These are phyloP conservation scores for Nothobranchius furzeri DNA, from an alignment of 2,113 vertebrate genomes.

Conservation along the genomic window DNA sequence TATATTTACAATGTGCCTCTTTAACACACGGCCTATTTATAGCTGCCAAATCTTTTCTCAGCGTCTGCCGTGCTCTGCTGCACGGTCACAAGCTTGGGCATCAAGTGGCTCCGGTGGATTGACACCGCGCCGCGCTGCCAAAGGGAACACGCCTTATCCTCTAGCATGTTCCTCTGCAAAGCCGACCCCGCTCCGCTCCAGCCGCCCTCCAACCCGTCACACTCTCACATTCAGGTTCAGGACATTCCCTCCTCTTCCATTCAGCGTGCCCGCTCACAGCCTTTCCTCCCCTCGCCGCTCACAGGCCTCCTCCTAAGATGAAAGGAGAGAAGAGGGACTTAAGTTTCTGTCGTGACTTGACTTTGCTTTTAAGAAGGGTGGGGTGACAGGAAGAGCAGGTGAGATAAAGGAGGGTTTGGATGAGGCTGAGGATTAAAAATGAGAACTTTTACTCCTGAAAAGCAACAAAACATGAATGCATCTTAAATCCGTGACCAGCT, in stretches of 20 bases:
- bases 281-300: constrained; percentile 17
- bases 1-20: constrained; percentile 75
- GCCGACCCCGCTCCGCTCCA: constrained; percentile 28
- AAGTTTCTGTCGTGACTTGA: constrained; percentile 31
- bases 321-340: constrained; percentile 32
- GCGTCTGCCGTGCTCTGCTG: constrained; percentile 57
- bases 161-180: constrained; percentile 54
- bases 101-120: constrained; percentile 70
- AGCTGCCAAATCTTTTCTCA: constrained; percentile 76
- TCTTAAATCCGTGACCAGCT: no score
- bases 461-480: not conserved
- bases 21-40: constrained; percentile 75
- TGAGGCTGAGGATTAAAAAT: constrained; percentile 12
- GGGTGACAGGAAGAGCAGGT: constrained; percentile 13
- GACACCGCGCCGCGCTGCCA: constrained; percentile 57
- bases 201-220: constrained; percentile 27
- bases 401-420: constrained; percentile 19
- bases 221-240: constrained; percentile 26
- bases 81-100: constrained; percentile 69
- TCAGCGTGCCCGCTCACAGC: not conserved
- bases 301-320: constrained; percentile 12
- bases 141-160: constrained; percentile 71
- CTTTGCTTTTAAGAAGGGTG: constrained; percentile 15
- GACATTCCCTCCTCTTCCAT: constrained; percentile 25
- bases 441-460: not conserved